These are phyloP conservation scores for Athalia circularis DNA, from an alignment of 2,888 invertebrate species.

Conservation along the genomic window DNA sequence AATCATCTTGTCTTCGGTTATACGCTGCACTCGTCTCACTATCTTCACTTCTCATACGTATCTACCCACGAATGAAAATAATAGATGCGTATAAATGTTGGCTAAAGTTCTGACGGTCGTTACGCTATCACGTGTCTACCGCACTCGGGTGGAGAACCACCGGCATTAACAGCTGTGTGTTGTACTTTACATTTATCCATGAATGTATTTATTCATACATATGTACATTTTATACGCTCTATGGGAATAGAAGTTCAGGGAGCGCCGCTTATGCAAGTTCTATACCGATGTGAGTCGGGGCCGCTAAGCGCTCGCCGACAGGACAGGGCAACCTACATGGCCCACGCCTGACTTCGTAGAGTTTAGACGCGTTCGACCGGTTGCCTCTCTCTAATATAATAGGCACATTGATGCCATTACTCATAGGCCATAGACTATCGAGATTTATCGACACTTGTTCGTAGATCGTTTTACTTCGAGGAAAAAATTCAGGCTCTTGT, in stretches of 20 bases:
- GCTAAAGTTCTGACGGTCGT: neutral
- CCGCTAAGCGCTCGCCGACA: conserved; percentile 45
- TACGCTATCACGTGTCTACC: conserved; percentile 3
- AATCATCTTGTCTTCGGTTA: neutral
- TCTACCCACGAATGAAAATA: too few relatives aligned
- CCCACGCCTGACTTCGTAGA: conserved; percentile 46
- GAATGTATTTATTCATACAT: too few relatives aligned
- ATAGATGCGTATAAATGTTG: too few relatives aligned
- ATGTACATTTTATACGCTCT: conserved; percentile 12
- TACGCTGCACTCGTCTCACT: neutral
- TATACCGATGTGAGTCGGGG: neutral
- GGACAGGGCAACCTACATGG: conserved; percentile 49
- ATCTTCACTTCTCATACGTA: too few relatives aligned
- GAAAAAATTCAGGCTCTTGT: neutral
- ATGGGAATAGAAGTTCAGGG: conserved; percentile 43
- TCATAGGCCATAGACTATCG: conserved; percentile 34
- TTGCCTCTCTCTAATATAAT: conserved; percentile 39
- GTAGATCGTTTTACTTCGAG: neutral
- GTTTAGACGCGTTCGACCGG: conserved; percentile 28
- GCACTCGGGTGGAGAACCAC: neutral
- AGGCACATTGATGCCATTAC: conserved; percentile 39
- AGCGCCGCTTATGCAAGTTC: conserved; percentile 40
- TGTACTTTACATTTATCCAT: too few relatives aligned
- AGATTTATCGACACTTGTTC: conserved; percentile 42
- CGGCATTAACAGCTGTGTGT: neutral